Conservation (phyloP, 2,888 invertebrate species). For the Andrena bicolor region DNA sequence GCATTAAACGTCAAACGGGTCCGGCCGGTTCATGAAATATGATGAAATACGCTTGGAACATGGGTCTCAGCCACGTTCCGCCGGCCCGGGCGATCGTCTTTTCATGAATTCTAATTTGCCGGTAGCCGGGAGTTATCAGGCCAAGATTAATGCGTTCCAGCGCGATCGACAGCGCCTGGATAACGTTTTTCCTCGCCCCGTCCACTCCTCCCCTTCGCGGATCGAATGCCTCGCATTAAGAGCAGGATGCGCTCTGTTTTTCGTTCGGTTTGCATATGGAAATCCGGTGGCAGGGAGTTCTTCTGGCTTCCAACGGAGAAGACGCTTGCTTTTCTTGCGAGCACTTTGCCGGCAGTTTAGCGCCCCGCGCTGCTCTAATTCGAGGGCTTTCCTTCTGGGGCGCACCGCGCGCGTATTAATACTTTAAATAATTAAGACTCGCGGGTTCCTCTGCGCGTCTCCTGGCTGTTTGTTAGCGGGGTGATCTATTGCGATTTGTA, state of each 20-base stretch:
- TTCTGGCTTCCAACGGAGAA: slow-evolving; percentile 6
- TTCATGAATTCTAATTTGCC: slow-evolving; percentile 56
- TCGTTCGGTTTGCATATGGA: slow-evolving; percentile 41
- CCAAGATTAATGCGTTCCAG: slow-evolving; percentile 44
- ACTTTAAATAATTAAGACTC: no score
- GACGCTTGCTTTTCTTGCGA: slow-evolving; percentile 1
- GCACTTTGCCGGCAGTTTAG: neutral
- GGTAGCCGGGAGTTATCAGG: slow-evolving; percentile 32
- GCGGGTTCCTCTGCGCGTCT: no score
- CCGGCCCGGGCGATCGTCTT: slow-evolving; percentile 8
- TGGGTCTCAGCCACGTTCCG: slow-evolving; percentile 9
- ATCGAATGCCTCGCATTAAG: slow-evolving; percentile 49
- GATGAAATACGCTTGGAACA: slow-evolving; percentile 11
- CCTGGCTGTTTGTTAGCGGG: no score
- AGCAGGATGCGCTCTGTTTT: slow-evolving; percentile 24
- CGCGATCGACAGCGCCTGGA: slow-evolving; percentile 39
- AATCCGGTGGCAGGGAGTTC: slow-evolving; percentile 34
- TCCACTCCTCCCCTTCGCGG: neutral
- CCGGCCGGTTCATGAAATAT: slow-evolving; percentile 17
- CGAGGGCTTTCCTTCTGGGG: neutral
- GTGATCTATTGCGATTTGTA: no score
- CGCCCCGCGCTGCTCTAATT: neutral
- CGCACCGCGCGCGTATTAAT: no score
- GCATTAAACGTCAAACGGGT: slow-evolving; percentile 34
- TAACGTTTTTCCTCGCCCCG: slow-evolving; percentile 39